Base-by-base conservation (phyloP, 2,888 invertebrate species). In the Amitus sp. region DNA sequence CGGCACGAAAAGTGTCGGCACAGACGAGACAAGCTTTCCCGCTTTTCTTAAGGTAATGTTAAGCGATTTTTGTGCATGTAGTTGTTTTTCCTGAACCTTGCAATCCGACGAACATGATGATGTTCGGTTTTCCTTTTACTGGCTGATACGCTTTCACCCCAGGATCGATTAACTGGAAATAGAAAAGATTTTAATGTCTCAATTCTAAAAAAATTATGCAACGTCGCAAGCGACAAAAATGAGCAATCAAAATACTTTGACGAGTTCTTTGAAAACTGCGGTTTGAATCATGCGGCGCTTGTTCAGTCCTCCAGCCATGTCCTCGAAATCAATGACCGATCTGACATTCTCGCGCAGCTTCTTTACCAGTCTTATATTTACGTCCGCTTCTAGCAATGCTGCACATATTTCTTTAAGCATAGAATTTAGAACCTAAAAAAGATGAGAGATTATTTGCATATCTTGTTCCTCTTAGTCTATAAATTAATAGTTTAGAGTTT, bases 61-160 rank as follows among this genome's bases (percentile, higher is more conserved):
- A 99, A 13, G 99, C 99, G 77, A 99, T 85, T 86, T 99, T 99
- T 65, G 98, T 99, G 85, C 99, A 99, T 1, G 98, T 98, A 18
- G 99, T 99, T 0, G 99, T 99, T 87, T 99, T 99, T 70, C 99
- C 99, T 55, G 98, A 97, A 64, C 99, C 99, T 85, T 99, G 99
- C 9, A 99, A 88, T 75, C 99, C 99, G 50, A 99, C 99, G 86
- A 99, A 99, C 99, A 99, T 99, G 71, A 99, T 93, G 15, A 99
- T 87, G 83, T 99, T 99, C 40, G 94, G 90, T 77, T 91, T 91
- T 47, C 96, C 98, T 85, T 99, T 99, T 0, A 92, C 86, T 40
- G 99, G 99, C 77, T 94, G 94, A 85, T 94, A 98, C 2, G 98
- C 94, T 81, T 98, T 97, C 0, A 98, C 98, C 60, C 95, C 96